phyloP scores from a whole-genome alignment of 1,140 invertebrate genomes.

The Temnothorax nylanderi region DNA sequence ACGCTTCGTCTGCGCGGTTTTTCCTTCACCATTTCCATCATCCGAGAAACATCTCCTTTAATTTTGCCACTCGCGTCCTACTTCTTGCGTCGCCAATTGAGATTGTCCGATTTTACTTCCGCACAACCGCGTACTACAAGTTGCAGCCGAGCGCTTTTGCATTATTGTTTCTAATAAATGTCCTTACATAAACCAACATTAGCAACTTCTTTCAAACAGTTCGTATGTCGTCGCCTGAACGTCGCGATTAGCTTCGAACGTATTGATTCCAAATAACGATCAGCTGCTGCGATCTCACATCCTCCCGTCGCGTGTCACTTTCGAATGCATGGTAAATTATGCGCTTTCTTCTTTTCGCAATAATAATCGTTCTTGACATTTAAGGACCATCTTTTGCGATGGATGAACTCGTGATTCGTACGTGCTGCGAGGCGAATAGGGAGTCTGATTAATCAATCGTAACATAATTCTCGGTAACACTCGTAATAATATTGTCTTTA shows the following conservation, averaged over 20 bases:
- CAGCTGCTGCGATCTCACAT: constrained; percentile 6
- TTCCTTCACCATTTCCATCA: constrained; percentile 75
- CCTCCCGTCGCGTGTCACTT: constrained; percentile 39
- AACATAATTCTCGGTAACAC: background rate
- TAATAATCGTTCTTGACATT: constrained; percentile 10
- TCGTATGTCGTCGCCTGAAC: background rate
- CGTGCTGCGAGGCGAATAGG: background rate
- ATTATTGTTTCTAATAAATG: background rate
- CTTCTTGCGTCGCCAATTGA: background rate
- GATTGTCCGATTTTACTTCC: background rate
- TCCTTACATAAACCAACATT: background rate
- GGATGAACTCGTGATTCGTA: background rate
- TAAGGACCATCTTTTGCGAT: background rate
- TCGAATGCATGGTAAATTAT: constrained; percentile 23
- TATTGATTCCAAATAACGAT: background rate
- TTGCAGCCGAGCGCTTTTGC: background rate
- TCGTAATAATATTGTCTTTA: background rate
- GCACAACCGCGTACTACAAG: background rate
- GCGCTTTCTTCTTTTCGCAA: constrained; percentile 56
- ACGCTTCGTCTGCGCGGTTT: constrained; percentile 77
- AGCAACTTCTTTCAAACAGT: background rate
- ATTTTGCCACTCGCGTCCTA: background rate
- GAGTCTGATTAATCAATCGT: background rate
- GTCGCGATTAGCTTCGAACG: background rate
- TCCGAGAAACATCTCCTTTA: constrained; percentile 51